A percentile compares a stretch with the other conserved stretches of the same genome.
These are phyloP conservation scores for Trypoxylus dichotomus DNA, from an alignment of 1,140 invertebrate genomes.

Conservation along the genomic window DNA sequence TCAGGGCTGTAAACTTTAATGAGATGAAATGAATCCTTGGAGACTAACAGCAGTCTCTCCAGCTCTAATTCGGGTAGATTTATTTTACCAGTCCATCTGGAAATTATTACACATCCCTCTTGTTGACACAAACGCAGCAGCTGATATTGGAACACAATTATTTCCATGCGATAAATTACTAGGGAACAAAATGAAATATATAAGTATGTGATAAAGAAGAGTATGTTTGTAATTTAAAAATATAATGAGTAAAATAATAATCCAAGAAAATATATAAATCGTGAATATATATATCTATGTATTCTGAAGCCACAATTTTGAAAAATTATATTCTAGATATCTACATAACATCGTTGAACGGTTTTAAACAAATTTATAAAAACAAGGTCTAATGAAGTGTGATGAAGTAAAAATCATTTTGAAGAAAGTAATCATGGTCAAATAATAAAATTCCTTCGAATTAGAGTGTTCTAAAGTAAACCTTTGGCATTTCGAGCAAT, in stretches of 20 bases:
- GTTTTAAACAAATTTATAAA: too few species aligned
- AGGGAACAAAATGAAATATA: background rate
- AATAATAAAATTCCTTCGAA: too few species aligned
- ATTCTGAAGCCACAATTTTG: too few species aligned
- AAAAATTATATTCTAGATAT: too few species aligned
- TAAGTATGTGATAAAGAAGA: background rate
- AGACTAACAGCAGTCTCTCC: background rate
- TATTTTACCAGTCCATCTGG: background rate
- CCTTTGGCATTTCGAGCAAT: too few species aligned
- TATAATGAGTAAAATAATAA: background rate
- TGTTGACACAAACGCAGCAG: slow-evolving; percentile 10
- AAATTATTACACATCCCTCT: slow-evolving; percentile 22
- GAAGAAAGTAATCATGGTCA: too few species aligned
- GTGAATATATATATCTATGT: too few species aligned
- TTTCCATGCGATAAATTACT: background rate
- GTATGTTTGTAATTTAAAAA: background rate
- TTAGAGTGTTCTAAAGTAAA: too few species aligned
- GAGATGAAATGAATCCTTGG: slow-evolving; percentile 13
- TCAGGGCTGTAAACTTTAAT: background rate
- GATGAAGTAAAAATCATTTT: too few species aligned
- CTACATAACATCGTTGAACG: too few species aligned
- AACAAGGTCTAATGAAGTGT: too few species aligned
- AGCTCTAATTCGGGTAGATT: slow-evolving; percentile 1
- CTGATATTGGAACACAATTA: background rate
- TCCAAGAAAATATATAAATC: background rate